These are phyloP conservation scores for Eidolon helvum DNA, from an alignment of 2,113 vertebrate species.

Conservation along the genomic window DNA sequence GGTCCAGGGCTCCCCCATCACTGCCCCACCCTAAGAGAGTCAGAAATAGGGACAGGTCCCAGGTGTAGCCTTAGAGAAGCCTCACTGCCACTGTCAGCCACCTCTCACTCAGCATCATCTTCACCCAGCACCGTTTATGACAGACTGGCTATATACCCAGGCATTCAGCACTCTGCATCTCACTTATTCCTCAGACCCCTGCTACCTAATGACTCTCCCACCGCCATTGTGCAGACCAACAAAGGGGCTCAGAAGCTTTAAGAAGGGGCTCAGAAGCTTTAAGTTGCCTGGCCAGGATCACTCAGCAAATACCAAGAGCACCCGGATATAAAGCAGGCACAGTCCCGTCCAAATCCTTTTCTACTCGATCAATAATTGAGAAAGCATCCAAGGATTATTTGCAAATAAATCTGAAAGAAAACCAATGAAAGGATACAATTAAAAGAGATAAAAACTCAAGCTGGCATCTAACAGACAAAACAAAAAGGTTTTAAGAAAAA, in stretches of 20 bases:
- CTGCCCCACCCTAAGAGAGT: not conserved
- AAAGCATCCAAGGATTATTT: not conserved
- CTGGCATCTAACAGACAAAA: not conserved
- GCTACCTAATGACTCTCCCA: not conserved
- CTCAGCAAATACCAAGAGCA: not conserved
- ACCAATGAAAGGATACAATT: not conserved
- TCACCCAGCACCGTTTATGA: not conserved
- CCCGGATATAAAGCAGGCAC: not conserved
- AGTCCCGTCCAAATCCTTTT: not conserved
- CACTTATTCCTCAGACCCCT: not conserved
- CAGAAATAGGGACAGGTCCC: not conserved
- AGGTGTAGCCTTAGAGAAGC: not conserved
- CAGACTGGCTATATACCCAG: not conserved
- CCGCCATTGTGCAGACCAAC: fast-evolving
- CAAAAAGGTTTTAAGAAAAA: not conserved
- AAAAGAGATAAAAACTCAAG: not conserved
- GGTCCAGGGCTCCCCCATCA: not conserved
- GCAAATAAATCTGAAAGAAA: not conserved
- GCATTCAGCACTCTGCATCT: not conserved
- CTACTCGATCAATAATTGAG: not conserved
- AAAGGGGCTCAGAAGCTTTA: no score
- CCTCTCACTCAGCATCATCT: not conserved
- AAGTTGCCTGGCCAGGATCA: not conserved
- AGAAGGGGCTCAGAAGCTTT: not conserved
- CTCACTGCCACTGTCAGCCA: not conserved